Evolutionary conservation across 2,797 vertebrate species (phyloP).

Genomic region (Darevskia mixta): DNA sequence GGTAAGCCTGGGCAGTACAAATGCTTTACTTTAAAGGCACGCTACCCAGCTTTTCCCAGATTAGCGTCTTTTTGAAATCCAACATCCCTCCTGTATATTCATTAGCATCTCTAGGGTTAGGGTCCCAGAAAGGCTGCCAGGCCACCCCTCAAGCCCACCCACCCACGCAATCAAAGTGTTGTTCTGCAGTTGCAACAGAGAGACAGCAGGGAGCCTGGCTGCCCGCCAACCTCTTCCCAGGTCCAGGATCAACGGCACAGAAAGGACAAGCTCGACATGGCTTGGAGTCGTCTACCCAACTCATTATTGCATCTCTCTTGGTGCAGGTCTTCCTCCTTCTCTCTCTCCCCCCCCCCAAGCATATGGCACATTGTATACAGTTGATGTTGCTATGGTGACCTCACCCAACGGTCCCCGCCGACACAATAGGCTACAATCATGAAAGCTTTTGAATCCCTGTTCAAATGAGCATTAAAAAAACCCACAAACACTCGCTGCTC

Average conservation of each 20-base stretch:
- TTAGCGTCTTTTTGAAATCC: background rate
- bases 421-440: slow-evolving; percentile 45
- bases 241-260: background rate
- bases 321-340: background rate
- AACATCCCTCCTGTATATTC: background rate
- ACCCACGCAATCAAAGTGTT: fast-evolving
- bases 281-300: slow-evolving; percentile 32
- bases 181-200: background rate
- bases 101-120: too few relatives aligned
- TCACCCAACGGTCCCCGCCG: slow-evolving; percentile 33
- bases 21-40: too few relatives aligned
- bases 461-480: slow-evolving; percentile 35
- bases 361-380: slow-evolving; percentile 66
- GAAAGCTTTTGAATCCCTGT: slow-evolving; percentile 50
- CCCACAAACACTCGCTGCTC: background rate
- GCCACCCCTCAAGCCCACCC: background rate
- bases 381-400: slow-evolving; percentile 72
- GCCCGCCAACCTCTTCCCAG: background rate
- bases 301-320: background rate
- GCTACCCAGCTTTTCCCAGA: too few relatives aligned
- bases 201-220: background rate
- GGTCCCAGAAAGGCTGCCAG: background rate
- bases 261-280: slow-evolving; percentile 30
- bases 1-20: too few relatives aligned
- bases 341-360: slow-evolving; percentile 19